Evolutionary conservation across 1,140 invertebrate genomes (phyloP), one percentile per base, ranked within the genome.

Genomic region (Drosophila lacertosa): DNA sequence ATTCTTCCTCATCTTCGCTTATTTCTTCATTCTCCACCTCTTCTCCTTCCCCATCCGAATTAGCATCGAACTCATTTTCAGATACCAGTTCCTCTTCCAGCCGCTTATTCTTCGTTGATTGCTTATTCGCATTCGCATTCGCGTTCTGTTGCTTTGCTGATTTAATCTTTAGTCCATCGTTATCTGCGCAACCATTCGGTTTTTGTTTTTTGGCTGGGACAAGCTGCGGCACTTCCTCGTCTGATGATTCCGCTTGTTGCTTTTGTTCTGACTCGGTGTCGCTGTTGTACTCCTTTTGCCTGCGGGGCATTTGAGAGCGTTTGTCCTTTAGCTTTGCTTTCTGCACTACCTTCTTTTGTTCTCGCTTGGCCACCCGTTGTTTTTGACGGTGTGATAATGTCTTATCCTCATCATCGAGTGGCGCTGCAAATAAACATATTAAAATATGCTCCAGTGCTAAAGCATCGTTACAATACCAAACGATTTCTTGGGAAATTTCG

Each of bases 331-430:
- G 67, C 62, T 92, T 91, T 40, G 92, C 92, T 47, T 92, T 92
- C 55, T 93, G 86, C 0, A 89, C 72, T 2, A 83, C 67, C 67
- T 93, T 93, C 77, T 95, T 95, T 54, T 94, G 92, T 37, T 91
- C 76, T 59, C 95, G 91, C 72, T 95, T 94, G 4, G 91, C 93
- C 9, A 92, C 93, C 40, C 95, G 92, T 74, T 95, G 94, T 74
- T 94, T 95, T 78, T 96, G 95, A 24, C 94, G 92, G 69, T 95
- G 94, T 77, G 94, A 94, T 15, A 96, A 82, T 62, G 93, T 93
- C 73, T 94, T 94, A 3, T 91, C 91, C 37, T 89, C 89, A 15
- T 84, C 89, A 6, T 91, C 84, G 16, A 79, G 48, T 2, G 90
- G 88, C n/a, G 89, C 90, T 91, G 39, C 9, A 64, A 47, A 18